A percentile compares a stretch with the other conserved stretches of the same genome.
Conservation (phyloP, 2,113 vertebrate genomes). For the Orycteropus afer region DNA sequence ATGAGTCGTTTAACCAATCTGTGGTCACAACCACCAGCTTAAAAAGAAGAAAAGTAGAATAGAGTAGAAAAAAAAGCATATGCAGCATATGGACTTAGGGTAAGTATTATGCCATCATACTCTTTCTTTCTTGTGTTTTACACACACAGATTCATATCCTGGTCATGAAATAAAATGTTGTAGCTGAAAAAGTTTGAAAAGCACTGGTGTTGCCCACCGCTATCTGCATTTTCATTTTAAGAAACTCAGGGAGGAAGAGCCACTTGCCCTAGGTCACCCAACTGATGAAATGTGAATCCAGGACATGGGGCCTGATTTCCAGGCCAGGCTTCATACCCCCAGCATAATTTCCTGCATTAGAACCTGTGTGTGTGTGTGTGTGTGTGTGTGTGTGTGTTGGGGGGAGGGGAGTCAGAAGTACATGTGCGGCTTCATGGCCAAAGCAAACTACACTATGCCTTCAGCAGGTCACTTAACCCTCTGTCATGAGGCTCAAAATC, state of each 20-base stretch:
- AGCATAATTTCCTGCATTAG: not conserved
- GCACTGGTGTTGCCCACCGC: not conserved
- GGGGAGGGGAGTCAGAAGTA: not conserved
- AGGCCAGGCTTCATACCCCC: not conserved
- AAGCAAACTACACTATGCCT: not conserved
- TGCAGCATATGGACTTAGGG: not conserved
- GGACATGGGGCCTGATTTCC: not conserved
- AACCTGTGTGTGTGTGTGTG: not conserved
- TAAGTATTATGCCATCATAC: not conserved
- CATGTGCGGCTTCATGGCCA: not conserved
- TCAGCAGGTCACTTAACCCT: not conserved
- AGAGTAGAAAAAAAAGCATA: not conserved
- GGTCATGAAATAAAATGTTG: not conserved
- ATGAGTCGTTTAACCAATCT: not conserved
- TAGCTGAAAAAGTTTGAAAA: not conserved
- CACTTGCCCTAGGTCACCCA: not conserved
- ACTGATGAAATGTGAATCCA: not conserved
- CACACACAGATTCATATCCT: not conserved
- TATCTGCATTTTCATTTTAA: conserved; percentile 13
- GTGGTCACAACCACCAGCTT: not conserved
- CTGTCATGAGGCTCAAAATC: not conserved
- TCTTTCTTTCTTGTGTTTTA: not conserved
- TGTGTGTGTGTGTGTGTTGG: too few species aligned
- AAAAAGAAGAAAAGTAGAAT: not conserved
- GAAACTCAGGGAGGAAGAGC: not conserved